Base-by-base conservation (phyloP, 2,797 vertebrate species). In the Rhadinocentrus ornatus region DNA sequence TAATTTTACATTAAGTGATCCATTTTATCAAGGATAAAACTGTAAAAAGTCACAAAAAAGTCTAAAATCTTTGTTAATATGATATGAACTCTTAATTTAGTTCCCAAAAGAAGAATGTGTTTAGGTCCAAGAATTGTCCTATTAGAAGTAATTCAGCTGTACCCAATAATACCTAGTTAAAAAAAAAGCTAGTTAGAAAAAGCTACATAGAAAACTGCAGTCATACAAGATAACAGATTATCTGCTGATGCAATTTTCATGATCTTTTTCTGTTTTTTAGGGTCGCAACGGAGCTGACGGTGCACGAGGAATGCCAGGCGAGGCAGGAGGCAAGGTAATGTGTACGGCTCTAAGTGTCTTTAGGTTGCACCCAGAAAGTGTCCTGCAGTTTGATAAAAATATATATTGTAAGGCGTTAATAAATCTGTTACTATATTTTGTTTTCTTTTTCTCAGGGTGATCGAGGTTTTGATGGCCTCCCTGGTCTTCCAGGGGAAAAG, bases 201-300 rank as follows among this genome's bases (percentile, higher is more conserved):
- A 77, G 69, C 70, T 31, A 13, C 67, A 63, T 62, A n/a, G 54
- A 71, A 52, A 62, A 53, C 61, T 62, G 13, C 32, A 24, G 11
- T 52, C 11, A 4, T 79, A 34, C 27, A 39, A 71, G 60, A 75
- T 65, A 56, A 78, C 66, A 62, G 12, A 61, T 57, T 70, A 55
- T 73, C 50, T 48, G 68, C 76, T 7, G 1, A 74, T 60, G 66
- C 15, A 54, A 70, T 80, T 82, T 69, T 69, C 61, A 60, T 52
- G 64, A 71, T 74, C 34, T 78, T 4, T 84, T 12, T 4, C 8
- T 81, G 66, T 82, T 27, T 77, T 79, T 27, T 84, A 99, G 98
- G 98, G 98, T 69, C 97, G 97, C 31, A 93, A 96, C 4, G 98
- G 98, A 86, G 95, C 96, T 15, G 98, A 99, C 35, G 98, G 98